Conservation (phyloP, 2,797 vertebrate species). For the Champsocephalus esox region DNA sequence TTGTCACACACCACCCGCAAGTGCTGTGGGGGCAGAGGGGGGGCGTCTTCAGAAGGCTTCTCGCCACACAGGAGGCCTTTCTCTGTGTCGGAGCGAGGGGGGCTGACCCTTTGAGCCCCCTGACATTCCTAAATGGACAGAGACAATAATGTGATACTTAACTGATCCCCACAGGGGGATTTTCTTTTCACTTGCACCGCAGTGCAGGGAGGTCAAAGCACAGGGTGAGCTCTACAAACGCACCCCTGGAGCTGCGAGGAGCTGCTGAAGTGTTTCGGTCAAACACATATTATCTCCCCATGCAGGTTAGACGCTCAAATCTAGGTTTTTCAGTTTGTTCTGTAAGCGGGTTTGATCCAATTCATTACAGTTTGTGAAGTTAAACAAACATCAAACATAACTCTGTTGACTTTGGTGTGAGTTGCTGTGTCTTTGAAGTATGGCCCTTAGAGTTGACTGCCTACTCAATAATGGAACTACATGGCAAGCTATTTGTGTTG, state of each 20-base stretch:
- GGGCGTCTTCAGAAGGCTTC: slow-evolving; percentile 42
- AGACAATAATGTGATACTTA: slow-evolving; percentile 83
- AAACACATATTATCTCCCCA: slow-evolving; percentile 61
- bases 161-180: slow-evolving; percentile 75
- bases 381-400: neutral
- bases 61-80: slow-evolving; percentile 67
- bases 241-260: slow-evolving; percentile 72
- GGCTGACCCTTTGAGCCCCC: slow-evolving; percentile 76
- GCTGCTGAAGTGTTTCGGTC: slow-evolving; percentile 67
- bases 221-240: slow-evolving; percentile 69
- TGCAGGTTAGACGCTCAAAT: slow-evolving; percentile 49
- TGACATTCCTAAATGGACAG: slow-evolving; percentile 80
- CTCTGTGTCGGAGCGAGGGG: slow-evolving; percentile 55
- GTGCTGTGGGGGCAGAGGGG: slow-evolving; percentile 76
- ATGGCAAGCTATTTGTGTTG: too few relatives aligned
- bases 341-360: neutral
- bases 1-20: slow-evolving; percentile 91
- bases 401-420: too few relatives aligned
- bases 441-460: too few relatives aligned
- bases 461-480: too few relatives aligned
- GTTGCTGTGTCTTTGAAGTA: too few relatives aligned
- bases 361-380: slow-evolving; percentile 5
- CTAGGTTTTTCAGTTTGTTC: slow-evolving; percentile 34
- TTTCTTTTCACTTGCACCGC: slow-evolving; percentile 77
- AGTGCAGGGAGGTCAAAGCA: slow-evolving; percentile 72